These are phyloP conservation scores for Taxidea taxus DNA, from an alignment of 2,113 vertebrate species.

Conservation along the genomic window DNA sequence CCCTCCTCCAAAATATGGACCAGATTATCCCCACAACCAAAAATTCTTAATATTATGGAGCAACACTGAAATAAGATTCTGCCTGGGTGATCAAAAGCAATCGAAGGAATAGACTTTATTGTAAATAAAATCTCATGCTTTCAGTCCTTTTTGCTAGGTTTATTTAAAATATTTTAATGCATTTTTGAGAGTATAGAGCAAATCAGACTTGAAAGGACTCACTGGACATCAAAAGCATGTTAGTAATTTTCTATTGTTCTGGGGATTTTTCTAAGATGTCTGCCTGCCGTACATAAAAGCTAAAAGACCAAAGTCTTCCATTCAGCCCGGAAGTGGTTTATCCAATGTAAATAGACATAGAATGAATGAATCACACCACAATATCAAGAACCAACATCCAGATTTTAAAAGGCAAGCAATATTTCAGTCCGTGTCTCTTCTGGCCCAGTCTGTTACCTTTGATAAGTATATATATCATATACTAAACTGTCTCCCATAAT, in stretches of 20 bases:
- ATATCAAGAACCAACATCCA: background rate
- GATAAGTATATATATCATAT: background rate
- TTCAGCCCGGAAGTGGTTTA: background rate
- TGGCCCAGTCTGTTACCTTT: background rate
- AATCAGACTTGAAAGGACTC: conserved; percentile 56
- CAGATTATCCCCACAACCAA: background rate
- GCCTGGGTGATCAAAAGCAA: conserved; percentile 28
- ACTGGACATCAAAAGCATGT: conserved; percentile 65
- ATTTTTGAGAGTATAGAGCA: conserved; percentile 30
- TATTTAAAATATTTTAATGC: conserved; percentile 68
- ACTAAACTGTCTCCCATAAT: background rate
- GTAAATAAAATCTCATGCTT: conserved; percentile 24
- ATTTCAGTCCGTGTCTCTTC: background rate
- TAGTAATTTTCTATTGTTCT: conserved; percentile 63
- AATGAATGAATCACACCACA: conserved; percentile 42
- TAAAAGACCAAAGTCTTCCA: conserved; percentile 52
- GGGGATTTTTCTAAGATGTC: conserved; percentile 47
- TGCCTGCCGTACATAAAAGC: conserved; percentile 54
- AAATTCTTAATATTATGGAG: conserved; percentile 36
- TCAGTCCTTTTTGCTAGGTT: background rate
- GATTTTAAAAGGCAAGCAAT: background rate
- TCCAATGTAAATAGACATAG: conserved; percentile 10
- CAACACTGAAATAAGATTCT: conserved; percentile 43
- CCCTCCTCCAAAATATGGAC: background rate
- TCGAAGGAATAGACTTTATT: conserved; percentile 43